phyloP scores from a whole-genome alignment of 2,888 invertebrate genomes.

The Drosophila aldrichi region DNA sequence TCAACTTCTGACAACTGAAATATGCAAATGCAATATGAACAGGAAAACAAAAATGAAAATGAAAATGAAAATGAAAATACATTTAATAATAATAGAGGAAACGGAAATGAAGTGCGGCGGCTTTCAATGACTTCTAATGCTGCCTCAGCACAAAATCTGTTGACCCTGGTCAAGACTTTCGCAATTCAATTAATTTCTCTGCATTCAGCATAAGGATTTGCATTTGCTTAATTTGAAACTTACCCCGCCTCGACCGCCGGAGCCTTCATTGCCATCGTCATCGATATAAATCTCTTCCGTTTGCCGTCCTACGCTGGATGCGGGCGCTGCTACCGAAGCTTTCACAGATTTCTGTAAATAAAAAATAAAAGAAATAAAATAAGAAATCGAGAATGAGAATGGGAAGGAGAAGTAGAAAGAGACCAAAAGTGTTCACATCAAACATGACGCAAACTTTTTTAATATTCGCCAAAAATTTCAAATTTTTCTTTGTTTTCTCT shows the following conservation, averaged over 20 bases:
- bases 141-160: slow-evolving; percentile 22
- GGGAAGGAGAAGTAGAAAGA: not conserved
- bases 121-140: not conserved
- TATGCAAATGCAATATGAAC: slow-evolving; percentile 41
- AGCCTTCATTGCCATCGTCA: slow-evolving; percentile 91
- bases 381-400: not conserved
- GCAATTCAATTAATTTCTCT: slow-evolving; percentile 41
- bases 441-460: slow-evolving; percentile 63
- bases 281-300: slow-evolving; percentile 90
- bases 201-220: slow-evolving; percentile 12
- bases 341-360: slow-evolving; percentile 83
- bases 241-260: slow-evolving; percentile 89
- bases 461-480: slow-evolving; percentile 55
- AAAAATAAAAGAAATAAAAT: slow-evolving; percentile 11
- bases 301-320: slow-evolving; percentile 72
- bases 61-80: slow-evolving; percentile 22
- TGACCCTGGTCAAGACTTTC: slow-evolving; percentile 18
- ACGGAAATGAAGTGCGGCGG: slow-evolving; percentile 16
- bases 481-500: slow-evolving; percentile 35
- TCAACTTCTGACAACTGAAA: slow-evolving; percentile 39
- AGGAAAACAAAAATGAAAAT: slow-evolving; percentile 25
- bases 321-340: slow-evolving; percentile 76
- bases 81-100: slow-evolving; percentile 11
- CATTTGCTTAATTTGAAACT: slow-evolving; percentile 76
- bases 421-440: slow-evolving; percentile 18